These are phyloP conservation scores for Mobula hypostoma DNA, from an alignment of 2,113 vertebrate genomes.

Conservation along the genomic window DNA sequence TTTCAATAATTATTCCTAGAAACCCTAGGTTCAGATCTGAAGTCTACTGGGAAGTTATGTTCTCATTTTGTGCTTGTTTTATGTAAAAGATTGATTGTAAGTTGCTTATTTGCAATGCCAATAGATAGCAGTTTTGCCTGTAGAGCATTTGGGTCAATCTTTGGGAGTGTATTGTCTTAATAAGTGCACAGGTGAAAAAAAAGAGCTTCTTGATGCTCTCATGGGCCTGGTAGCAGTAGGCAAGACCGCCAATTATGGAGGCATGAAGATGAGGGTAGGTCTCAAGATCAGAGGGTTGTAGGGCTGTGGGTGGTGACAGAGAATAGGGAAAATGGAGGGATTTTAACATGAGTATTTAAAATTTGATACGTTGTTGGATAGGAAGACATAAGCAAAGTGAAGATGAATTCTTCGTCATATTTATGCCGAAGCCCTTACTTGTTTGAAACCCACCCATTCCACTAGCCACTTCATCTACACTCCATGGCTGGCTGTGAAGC, in stretches of 20 bases:
- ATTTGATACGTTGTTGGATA: neutral
- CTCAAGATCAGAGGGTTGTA: too few species aligned
- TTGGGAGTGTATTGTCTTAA: neutral
- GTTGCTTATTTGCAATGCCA: neutral
- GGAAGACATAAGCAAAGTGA: neutral
- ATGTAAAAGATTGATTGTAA: neutral
- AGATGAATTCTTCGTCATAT: neutral
- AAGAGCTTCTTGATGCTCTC: neutral
- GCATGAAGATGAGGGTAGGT: neutral
- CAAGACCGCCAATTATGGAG: neutral
- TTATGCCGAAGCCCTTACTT: neutral
- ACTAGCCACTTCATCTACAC: too few species aligned
- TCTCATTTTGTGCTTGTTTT: neutral
- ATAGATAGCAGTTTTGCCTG: neutral
- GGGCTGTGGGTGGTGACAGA: too few species aligned
- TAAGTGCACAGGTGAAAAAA: neutral
- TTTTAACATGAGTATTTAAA: neutral
- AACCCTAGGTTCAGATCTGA: neutral
- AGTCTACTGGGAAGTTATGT: neutral
- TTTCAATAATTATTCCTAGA: neutral
- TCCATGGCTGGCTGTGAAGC: too few species aligned
- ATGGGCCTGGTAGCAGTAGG: neutral
- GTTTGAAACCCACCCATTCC: neutral
- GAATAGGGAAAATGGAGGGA: neutral
- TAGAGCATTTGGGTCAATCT: neutral